A percentile compares a stretch with the other conserved stretches of the same genome.
phyloP scores from a whole-genome alignment of 2,888 invertebrate species.

The Liodrosophila aerea region DNA sequence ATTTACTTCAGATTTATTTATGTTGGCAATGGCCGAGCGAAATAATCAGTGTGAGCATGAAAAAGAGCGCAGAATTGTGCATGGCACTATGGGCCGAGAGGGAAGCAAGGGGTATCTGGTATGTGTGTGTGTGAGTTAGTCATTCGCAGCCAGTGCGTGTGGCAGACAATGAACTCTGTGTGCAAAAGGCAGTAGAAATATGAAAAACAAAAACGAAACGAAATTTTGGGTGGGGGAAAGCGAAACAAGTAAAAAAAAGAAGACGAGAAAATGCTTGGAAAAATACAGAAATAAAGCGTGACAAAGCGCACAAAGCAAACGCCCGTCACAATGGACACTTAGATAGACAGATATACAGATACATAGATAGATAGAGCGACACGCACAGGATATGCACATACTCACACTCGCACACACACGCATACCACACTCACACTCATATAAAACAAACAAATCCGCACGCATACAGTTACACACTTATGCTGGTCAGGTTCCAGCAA shows the following conservation, averaged over 20 bases:
- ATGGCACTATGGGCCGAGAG: too few species aligned
- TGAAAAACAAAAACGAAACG: conserved; percentile 13
- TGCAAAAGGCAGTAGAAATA: conserved; percentile 16
- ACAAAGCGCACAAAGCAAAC: conserved; percentile 63
- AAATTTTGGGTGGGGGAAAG: too few species aligned
- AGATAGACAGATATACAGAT: conserved; percentile 58
- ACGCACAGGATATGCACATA: conserved; percentile 64
- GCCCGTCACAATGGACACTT: conserved; percentile 70
- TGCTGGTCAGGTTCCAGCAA: conserved; percentile 49
- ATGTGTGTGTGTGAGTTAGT: conserved; percentile 18
- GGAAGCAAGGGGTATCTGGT: too few species aligned
- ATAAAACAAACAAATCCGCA: conserved; percentile 63
- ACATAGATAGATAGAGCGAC: conserved; percentile 41
- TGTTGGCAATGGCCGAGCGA: conserved; percentile 47
- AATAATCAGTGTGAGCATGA: conserved; percentile 41
- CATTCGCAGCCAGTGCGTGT: conserved; percentile 54
- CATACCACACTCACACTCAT: conserved; percentile 18
- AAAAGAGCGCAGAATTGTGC: not conserved
- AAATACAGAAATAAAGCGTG: conserved; percentile 64
- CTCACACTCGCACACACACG: conserved; percentile 17
- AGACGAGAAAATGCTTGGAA: conserved; percentile 17
- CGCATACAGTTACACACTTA: conserved; percentile 39
- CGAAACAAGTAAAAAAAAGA: too few species aligned
- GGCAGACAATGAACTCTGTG: conserved; percentile 64
- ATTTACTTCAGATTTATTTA: conserved; percentile 79